Base-by-base conservation (phyloP, 2,113 vertebrate genomes). In the Pristiophorus japonicus region DNA sequence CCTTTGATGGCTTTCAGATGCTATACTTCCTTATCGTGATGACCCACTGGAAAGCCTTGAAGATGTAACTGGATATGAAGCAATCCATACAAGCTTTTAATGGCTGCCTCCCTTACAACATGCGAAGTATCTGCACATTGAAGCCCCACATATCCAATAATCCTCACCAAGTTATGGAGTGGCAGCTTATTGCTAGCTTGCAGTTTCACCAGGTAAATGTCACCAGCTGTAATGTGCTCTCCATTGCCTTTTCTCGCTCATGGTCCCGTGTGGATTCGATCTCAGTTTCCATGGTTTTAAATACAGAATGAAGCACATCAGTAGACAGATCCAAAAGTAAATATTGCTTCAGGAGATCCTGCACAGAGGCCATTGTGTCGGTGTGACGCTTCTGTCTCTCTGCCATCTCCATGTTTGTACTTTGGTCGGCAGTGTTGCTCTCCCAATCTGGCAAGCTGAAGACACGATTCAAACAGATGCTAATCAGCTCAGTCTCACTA, bases 261-360 rank as follows among this genome's bases (percentile, higher is more conserved):
- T 98, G 97, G 42, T 98, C 98, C 75, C 97, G 97, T 1, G 81
- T 96, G 0, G 99, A 99, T 96, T 97, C 98, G 96, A 99, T 96
- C 98, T 98, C 99, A 0, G 97, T 97, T 62, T 98, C 98, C 95
- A 99, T 97, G 95, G 98, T 98, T 98, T 98, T 98, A 63, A 99
- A 98, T 96, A 99, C 96, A 96, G 96, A 96, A 97, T 99, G 98
- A 95, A 99, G 97, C 34, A 98, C 98, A 0, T 97, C 98, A 0
- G 99, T 98, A 0, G 97, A 98, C 96, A 98, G 95, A 96, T 98
- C 97, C 78, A 96, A 97, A 78, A 95, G 96, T 63, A 99, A 96
- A 0, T 98, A 95, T 12, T 97, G 98, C 70, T 95, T 98, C 94
- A 99, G 97, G 96, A 99, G 96, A 30, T 98, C 97, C 73, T 98